These are phyloP conservation scores for Noctua pronuba DNA, from an alignment of 2,888 invertebrate genomes.

Conservation along the genomic window DNA sequence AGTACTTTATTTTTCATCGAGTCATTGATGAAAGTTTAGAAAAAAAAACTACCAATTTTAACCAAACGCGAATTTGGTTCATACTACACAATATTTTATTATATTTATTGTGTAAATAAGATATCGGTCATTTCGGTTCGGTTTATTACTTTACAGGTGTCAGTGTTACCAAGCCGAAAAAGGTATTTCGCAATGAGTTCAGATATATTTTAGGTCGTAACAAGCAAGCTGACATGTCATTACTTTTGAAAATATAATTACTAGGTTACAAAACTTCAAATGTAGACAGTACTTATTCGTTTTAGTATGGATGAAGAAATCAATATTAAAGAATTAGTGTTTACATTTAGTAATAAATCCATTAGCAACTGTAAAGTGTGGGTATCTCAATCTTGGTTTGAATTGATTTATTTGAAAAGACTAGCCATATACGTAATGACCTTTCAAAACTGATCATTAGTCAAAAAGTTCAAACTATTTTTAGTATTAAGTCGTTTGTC, in stretches of 20 bases:
- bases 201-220: conserved; percentile 43
- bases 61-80: neutral
- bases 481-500: too few species aligned
- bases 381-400: neutral
- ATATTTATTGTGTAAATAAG: conserved; percentile 23
- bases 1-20: neutral
- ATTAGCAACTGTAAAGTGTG: neutral
- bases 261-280: conserved; percentile 44
- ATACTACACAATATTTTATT: neutral
- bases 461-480: neutral
- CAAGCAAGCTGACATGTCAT: conserved; percentile 42
- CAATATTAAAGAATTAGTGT: neutral
- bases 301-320: conserved; percentile 23
- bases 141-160: neutral
- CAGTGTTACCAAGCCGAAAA: conserved; percentile 38
- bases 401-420: neutral
- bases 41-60: neutral
- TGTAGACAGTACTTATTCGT: conserved; percentile 18
- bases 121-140: neutral
- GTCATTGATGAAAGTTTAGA: neutral
- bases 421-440: neutral
- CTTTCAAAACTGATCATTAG: neutral
- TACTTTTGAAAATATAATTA: conserved; percentile 45
- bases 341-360: conserved; percentile 11
- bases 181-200: conserved; percentile 52